A percentile compares a stretch with the other conserved stretches of the same genome.
phyloP scores from a whole-genome alignment of 2,888 invertebrate genomes.

The Zaprionus lineosus region DNA sequence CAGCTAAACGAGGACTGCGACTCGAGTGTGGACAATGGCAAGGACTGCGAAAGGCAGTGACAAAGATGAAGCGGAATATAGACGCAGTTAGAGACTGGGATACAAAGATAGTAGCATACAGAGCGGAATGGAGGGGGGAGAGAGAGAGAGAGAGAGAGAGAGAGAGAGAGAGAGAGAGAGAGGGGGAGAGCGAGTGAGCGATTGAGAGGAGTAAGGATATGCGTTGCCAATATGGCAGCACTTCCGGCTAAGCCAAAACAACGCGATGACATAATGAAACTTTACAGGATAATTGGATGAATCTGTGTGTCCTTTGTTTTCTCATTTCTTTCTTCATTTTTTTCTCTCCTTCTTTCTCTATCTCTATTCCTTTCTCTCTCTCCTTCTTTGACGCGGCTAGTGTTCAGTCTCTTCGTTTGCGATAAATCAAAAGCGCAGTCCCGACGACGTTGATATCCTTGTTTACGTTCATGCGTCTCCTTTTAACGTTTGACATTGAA shows the following conservation, averaged over 20 bases:
- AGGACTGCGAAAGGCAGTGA: background rate
- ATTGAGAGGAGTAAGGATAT: constrained; percentile 1
- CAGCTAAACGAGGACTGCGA: constrained; percentile 29
- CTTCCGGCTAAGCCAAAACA: constrained; percentile 50
- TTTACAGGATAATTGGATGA: constrained; percentile 77
- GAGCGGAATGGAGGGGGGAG: background rate
- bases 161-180: background rate
- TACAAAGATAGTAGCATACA: background rate
- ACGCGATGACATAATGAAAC: constrained; percentile 70
- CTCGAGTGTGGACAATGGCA: constrained; percentile 6
- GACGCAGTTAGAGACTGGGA: background rate
- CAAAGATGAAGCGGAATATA: background rate
- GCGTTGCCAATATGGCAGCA: constrained; percentile 68
- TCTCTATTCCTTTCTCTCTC: too few species aligned
- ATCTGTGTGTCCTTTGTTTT: constrained; percentile 41
- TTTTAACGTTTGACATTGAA: constrained; percentile 52
- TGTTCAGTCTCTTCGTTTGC: constrained; percentile 23
- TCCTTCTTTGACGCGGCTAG: constrained; percentile 2
- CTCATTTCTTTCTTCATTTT: constrained; percentile 2
- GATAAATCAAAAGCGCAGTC: constrained; percentile 63
- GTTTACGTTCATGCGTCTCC: constrained; percentile 17
- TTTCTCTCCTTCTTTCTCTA: too few species aligned
- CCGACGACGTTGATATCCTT: constrained; percentile 28
- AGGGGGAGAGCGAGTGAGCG: background rate
- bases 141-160: background rate